phyloP scores from a whole-genome alignment of 1,140 invertebrate species.

The Cherax destructor region DNA sequence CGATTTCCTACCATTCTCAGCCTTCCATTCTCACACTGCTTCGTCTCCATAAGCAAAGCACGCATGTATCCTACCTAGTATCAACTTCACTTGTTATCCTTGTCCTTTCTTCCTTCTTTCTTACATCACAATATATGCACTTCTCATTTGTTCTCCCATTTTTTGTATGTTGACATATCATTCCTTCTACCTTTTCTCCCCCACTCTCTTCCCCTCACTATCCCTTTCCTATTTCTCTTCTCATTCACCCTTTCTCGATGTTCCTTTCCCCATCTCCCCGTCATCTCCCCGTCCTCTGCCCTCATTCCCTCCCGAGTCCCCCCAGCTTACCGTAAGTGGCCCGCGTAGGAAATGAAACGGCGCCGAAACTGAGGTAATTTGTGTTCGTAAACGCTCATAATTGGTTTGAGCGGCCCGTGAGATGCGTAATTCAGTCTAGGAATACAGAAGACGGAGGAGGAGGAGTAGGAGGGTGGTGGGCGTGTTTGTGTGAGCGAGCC shows the following conservation, averaged over 20 bases:
- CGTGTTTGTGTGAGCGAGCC: slow-evolving; percentile 24
- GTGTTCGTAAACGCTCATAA: slow-evolving; percentile 55
- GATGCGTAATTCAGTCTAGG: slow-evolving; percentile 38
- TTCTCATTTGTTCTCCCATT: no score
- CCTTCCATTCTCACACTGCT: not conserved
- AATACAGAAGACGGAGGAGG: slow-evolving; percentile 17
- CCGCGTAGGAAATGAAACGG: slow-evolving; percentile 51
- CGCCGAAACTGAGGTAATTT: slow-evolving; percentile 57
- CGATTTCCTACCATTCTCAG: no score
- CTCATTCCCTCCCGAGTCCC: not conserved
- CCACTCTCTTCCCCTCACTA: not conserved
- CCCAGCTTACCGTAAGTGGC: slow-evolving; percentile 33
- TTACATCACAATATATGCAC: no score
- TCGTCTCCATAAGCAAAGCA: not conserved
- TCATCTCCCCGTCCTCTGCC: not conserved
- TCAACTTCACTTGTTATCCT: not conserved
- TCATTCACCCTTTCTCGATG: not conserved
- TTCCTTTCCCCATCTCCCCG: not conserved
- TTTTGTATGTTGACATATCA: no score
- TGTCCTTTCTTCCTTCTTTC: no score
- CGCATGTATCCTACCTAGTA: not conserved
- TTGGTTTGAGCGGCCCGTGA: slow-evolving; percentile 55
- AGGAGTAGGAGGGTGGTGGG: no score
- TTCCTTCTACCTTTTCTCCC: not conserved
- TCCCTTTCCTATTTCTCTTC: not conserved